A percentile compares a stretch with the other conserved stretches of the same genome.
Conservation (phyloP, 2,888 invertebrate species). For the Agapetus fuscipes region DNA sequence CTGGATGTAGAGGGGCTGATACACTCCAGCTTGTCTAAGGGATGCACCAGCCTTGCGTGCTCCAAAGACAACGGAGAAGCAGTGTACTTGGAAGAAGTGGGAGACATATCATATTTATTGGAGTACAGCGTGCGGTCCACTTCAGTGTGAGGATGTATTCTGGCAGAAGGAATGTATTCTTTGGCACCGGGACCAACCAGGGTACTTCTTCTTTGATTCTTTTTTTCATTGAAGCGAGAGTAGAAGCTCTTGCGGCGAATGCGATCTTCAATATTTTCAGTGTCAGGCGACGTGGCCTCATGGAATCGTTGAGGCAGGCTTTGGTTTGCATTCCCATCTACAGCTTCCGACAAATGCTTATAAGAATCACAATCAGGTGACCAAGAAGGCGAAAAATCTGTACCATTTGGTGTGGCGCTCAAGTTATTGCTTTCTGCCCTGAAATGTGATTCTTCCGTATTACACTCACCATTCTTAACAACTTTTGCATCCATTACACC, state of each 20-base stretch:
- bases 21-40: conserved; percentile 9
- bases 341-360: conserved; percentile 19
- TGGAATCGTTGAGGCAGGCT: conserved; percentile 32
- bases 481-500: conserved; percentile 20
- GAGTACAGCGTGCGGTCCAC: conserved; percentile 25
- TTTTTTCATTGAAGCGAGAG: conserved; percentile 78
- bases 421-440: conserved; percentile 9
- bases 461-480: too few species aligned
- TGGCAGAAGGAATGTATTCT: conserved; percentile 45
- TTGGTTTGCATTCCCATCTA: conserved; percentile 1
- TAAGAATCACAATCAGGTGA: conserved; percentile 28
- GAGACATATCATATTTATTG: conserved; percentile 32
- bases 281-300: conserved; percentile 41
- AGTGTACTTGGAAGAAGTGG: conserved; percentile 36
- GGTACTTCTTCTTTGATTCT: conserved; percentile 58
- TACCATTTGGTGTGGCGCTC: conserved; percentile 6
- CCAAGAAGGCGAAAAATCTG: conserved; percentile 31
- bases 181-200: conserved; percentile 52
- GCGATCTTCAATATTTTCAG: conserved; percentile 73
- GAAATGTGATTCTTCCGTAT: conserved; percentile 19
- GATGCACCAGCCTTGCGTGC: conserved; percentile 3
- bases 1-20: conserved; percentile 16
- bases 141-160: conserved; percentile 32
- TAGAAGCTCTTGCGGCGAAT: conserved; percentile 86
- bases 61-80: conserved; percentile 25